Evolutionary conservation across 2,113 vertebrate genomes (phyloP), one percentile per base, ranked within the genome.

Genomic region (Gallinago jamesoni): DNA sequence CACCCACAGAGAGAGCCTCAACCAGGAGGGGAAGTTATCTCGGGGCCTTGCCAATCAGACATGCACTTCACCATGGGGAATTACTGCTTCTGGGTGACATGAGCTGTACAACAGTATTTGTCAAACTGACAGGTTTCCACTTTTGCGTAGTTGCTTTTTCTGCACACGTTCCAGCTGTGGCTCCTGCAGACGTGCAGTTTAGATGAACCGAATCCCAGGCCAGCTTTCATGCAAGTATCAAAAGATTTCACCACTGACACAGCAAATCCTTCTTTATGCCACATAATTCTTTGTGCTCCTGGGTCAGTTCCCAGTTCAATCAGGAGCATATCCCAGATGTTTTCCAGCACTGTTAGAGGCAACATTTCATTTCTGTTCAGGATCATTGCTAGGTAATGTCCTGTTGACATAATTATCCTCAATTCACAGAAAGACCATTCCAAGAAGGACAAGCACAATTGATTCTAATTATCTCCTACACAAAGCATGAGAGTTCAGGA

Each of bases 51-150:
- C 41, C 94, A 74, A 15, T 77, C 77, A 70, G 62, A 63, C 66
- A 12, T 1, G 12, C 60, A 10, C 62, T 35, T 56, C 69, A 56
- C 64, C 35, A 3, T 4, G 15, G 45, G 70, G 77, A 87, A 85
- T 73, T 50, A 8, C 84, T 83, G 84, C 79, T 79, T 22, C 70
- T 37, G 72, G 56, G 41, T 85, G 82, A 70, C 82, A 39, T 0
- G 37, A 86, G 57, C 75, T 74, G 52, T 12, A 37, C 72, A 63
- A 76, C 55, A 43, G 14, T 7, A 39, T 89, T 37, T 86, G 72
- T 89, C 93, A 86, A 41, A 30, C 47, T 90, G 95, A 70, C 91
- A 87, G 73, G 22, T 31, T 94, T 62, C 39, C 69, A 31, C 19
- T 84, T 45, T 10, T 37, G 28, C 0, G 0, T 15, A 35, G 69